Percentiles rank a stretch among this genome's conserved stretches.
Evolutionary conservation across 92 coral and sea anemone genomes (phyloP).

Genomic region (Meandrina meandrites): DNA sequence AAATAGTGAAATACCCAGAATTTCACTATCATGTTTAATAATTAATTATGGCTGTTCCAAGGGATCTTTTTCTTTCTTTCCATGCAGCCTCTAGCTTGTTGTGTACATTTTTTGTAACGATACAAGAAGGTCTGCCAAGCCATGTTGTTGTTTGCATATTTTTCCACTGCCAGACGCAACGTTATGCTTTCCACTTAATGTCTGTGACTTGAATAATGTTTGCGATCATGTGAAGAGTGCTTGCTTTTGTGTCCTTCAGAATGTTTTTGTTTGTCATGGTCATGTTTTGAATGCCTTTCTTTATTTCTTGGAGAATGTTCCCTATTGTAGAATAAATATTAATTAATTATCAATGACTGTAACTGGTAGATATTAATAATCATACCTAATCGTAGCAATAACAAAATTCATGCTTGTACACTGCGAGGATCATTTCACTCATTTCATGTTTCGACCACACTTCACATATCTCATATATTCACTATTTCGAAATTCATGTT

Average conservation of each 20-base stretch:
- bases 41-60: too few species aligned
- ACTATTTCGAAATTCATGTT: too few species aligned
- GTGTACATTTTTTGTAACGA: not conserved
- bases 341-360: too few species aligned
- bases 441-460: too few species aligned
- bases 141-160: not conserved
- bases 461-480: too few species aligned
- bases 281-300: constrained; percentile 17
- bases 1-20: not conserved
- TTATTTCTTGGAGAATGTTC: constrained; percentile 29
- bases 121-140: not conserved
- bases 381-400: too few species aligned
- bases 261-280: constrained; percentile 19
- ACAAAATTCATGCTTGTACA: too few species aligned
- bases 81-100: not conserved
- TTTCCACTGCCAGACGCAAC: not conserved
- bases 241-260: constrained; percentile 26
- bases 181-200: not conserved
- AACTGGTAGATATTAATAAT: too few species aligned
- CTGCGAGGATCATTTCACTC: too few species aligned
- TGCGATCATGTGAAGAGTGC: constrained; percentile 8
- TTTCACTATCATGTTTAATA: not conserved
- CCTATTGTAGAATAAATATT: not conserved
- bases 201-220: constrained; percentile 30
- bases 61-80: not conserved